A percentile compares a stretch with the other conserved stretches of the same genome.
phyloP scores from a whole-genome alignment of 2,888 invertebrate genomes.

The Hartigia nigra region DNA sequence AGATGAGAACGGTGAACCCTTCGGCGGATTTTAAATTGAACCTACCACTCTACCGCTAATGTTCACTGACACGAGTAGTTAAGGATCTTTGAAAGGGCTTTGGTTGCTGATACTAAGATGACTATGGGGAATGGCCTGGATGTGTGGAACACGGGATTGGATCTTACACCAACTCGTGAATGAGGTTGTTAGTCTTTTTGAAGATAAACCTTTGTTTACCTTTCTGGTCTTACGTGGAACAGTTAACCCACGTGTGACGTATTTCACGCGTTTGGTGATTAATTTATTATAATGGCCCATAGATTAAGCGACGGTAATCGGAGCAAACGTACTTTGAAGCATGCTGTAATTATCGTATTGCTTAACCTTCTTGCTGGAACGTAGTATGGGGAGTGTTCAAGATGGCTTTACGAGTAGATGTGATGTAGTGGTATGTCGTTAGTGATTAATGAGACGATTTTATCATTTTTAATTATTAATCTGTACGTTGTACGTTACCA shows the following conservation, averaged over 20 bases:
- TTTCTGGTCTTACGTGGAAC: too few species aligned
- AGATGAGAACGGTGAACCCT: background rate
- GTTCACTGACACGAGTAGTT: background rate
- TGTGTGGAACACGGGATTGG: too few species aligned
- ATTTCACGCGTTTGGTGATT: background rate
- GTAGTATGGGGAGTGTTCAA: background rate
- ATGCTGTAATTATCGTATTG: background rate
- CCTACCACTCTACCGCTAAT: background rate
- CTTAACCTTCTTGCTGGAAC: background rate
- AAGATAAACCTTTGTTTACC: background rate
- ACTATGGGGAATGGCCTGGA: too few species aligned
- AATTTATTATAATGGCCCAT: background rate
- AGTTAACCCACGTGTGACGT: too few species aligned
- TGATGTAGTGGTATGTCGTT: background rate
- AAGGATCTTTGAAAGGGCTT: background rate
- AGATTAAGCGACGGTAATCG: background rate
- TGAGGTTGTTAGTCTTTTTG: background rate
- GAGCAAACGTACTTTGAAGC: background rate
- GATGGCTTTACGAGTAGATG: background rate
- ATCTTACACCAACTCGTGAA: too few species aligned
- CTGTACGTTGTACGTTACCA: too few species aligned
- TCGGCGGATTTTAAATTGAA: background rate
- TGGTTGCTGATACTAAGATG: background rate
- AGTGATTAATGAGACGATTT: background rate
- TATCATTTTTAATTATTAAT: background rate